Evolutionary conservation across 2,113 vertebrate genomes (phyloP).

Genomic region (Poeciliopsis occidentalis): DNA sequence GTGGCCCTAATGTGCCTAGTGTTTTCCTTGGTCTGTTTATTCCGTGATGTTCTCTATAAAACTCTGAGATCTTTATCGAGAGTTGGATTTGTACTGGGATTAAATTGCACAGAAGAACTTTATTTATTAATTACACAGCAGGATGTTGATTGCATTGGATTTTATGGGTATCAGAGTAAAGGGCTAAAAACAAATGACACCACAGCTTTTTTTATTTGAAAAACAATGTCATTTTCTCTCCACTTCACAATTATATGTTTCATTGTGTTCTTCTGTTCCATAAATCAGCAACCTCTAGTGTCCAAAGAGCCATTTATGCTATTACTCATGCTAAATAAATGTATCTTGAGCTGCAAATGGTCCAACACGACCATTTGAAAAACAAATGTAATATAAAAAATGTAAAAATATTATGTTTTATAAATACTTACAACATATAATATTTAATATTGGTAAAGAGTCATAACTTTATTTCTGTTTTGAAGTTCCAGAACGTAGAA

Average conservation of each 20-base stretch:
- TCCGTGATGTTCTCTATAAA: not conserved
- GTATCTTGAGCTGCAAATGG: too few species aligned
- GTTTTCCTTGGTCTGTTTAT: not conserved
- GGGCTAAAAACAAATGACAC: not conserved
- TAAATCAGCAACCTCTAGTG: too few species aligned
- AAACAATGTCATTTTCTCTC: not conserved
- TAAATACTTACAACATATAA: not conserved
- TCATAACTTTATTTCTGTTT: not conserved
- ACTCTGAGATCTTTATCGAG: not conserved
- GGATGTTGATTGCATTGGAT: not conserved
- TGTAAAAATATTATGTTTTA: too few species aligned
- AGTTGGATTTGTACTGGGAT: not conserved
- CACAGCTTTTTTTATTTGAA: not conserved
- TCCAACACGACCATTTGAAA: too few species aligned
- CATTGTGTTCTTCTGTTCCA: not conserved
- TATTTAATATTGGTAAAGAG: not conserved
- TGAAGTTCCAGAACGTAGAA: not conserved
- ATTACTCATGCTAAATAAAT: not conserved
- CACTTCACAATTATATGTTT: not conserved
- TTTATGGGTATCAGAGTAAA: not conserved
- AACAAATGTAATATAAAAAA: too few species aligned
- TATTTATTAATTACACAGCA: not conserved
- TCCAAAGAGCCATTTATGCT: too few species aligned
- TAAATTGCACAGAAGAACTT: not conserved
- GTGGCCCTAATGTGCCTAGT: too few species aligned